phyloP scores from a whole-genome alignment of 1,140 invertebrate genomes.

The Yoshiicerus persimilis region DNA sequence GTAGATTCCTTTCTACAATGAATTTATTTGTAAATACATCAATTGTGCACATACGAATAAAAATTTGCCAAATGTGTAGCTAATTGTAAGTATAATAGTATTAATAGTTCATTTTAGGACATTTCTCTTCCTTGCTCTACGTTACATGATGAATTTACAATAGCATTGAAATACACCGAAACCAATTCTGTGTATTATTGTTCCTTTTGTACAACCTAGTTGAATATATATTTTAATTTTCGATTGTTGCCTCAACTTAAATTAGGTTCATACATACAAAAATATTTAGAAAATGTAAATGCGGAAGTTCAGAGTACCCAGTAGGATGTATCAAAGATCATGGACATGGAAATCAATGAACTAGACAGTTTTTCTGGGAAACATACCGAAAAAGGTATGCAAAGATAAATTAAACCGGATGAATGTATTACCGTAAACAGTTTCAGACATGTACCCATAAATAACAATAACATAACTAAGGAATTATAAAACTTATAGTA shows the following conservation, averaged over 20 bases:
- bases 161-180: not conserved
- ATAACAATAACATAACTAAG: not conserved
- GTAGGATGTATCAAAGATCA: not conserved
- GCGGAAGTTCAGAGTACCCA: not conserved
- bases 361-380: too few relatives aligned
- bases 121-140: not conserved
- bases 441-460: not conserved
- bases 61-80: not conserved
- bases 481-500: not conserved
- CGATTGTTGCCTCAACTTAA: too few relatives aligned
- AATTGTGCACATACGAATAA: not conserved
- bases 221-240: too few relatives aligned
- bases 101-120: not conserved
- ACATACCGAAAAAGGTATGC: not conserved
- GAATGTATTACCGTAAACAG: not conserved
- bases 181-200: not conserved
- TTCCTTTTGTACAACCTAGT: too few relatives aligned
- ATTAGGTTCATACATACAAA: not conserved
- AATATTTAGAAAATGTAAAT: not conserved
- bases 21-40: not conserved
- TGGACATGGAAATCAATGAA: too few relatives aligned
- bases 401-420: not conserved
- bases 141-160: not conserved
- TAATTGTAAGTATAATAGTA: not conserved
- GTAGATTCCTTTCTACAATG: not conserved